These are phyloP conservation scores for Fukomys damarensis DNA, from an alignment of 2,113 vertebrate species.

Conservation along the genomic window DNA sequence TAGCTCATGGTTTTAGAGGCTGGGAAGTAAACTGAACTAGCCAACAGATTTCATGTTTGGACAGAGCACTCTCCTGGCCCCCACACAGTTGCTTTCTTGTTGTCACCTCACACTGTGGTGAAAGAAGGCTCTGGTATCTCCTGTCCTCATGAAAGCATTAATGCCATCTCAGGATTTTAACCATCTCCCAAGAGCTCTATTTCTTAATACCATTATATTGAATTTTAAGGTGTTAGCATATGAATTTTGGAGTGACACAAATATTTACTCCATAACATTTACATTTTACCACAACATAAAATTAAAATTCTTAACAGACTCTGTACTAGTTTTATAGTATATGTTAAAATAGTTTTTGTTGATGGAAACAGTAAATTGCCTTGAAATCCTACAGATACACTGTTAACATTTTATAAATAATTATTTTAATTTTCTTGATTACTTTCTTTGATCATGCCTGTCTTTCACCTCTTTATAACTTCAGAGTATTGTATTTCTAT, in stretches of 20 bases:
- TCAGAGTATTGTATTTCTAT: slow-evolving; percentile 1
- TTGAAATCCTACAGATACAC: background rate
- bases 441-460: background rate
- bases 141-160: background rate
- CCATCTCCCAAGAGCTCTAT: background rate
- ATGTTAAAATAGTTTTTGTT: background rate
- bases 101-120: background rate
- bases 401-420: background rate
- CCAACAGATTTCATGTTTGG: background rate
- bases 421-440: background rate
- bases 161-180: background rate
- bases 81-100: background rate
- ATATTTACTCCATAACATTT: background rate
- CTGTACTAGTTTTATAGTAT: background rate
- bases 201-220: background rate
- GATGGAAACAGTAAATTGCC: background rate
- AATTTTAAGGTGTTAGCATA: too few species aligned
- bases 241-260: background rate
- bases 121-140: background rate
- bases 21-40: background rate
- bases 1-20: background rate
- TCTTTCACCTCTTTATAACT: background rate
- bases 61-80: background rate
- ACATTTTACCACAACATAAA: background rate
- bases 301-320: background rate